Evolutionary conservation across 2,113 vertebrate species (phyloP).

Genomic region (Gadus chalcogrammus): DNA sequence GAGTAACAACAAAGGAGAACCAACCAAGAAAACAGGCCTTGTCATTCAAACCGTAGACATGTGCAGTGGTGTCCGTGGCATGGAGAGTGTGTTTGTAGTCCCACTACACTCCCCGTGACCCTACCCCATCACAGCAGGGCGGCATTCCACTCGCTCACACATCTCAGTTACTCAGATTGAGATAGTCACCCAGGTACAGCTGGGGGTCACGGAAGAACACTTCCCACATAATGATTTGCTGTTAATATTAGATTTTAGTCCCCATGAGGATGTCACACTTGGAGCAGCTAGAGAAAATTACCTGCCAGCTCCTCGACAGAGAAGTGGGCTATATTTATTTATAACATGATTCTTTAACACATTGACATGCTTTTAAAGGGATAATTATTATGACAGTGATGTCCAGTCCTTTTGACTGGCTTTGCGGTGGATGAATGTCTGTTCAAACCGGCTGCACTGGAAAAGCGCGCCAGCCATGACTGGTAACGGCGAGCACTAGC

Average conservation of each 20-base stretch:
- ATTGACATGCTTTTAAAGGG: constrained; percentile 69
- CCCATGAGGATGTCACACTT: constrained; percentile 68
- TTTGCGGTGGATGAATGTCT: constrained; percentile 56
- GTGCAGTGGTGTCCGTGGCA: constrained; percentile 41
- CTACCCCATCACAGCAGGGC: constrained; percentile 56
- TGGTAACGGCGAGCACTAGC: too few relatives aligned
- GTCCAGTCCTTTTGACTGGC: constrained; percentile 54
- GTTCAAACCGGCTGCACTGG: constrained; percentile 31
- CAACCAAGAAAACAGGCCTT: constrained; percentile 21
- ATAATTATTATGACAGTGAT: constrained; percentile 63
- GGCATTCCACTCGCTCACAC: constrained; percentile 39
- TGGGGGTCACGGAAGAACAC: constrained; percentile 64
- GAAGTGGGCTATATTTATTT: constrained; percentile 73
- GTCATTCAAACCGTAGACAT: constrained; percentile 52
- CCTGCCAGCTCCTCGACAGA: constrained; percentile 68
- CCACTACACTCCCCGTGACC: constrained; percentile 61
- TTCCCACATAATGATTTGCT: constrained; percentile 74
- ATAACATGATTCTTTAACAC: constrained; percentile 46
- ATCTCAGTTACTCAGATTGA: constrained; percentile 66
- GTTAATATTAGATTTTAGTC: constrained; percentile 75
- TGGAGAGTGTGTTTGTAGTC: constrained; percentile 44
- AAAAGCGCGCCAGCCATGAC: too few relatives aligned
- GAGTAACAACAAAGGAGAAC: constrained; percentile 14
- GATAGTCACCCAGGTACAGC: constrained; percentile 67
- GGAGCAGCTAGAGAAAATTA: constrained; percentile 71